Conservation (phyloP, 2,113 vertebrate genomes). For the Gallinago undulata region DNA sequence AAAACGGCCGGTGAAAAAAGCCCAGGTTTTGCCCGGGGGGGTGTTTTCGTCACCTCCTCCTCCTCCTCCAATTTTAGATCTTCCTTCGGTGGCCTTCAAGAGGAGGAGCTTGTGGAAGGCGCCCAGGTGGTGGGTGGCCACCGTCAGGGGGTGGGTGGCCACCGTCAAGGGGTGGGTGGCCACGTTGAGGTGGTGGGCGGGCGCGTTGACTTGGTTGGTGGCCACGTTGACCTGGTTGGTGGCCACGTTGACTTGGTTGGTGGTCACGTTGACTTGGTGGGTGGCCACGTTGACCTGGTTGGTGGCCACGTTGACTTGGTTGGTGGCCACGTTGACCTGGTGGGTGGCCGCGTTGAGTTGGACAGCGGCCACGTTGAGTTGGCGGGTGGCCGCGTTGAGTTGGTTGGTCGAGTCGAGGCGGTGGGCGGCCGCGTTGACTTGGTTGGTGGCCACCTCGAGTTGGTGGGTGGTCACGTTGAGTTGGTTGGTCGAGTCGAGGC, state of each 20-base stretch:
- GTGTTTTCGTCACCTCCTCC: slow-evolving; percentile 67
- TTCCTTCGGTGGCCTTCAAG: slow-evolving; percentile 71
- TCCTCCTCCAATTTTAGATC: neutral
- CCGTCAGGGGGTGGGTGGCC: slow-evolving; percentile 49
- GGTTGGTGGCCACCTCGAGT: too few species aligned
- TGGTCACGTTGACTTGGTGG: neutral
- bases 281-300: neutral
- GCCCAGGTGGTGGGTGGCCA: slow-evolving; percentile 45
- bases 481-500: too few species aligned
- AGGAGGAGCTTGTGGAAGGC: slow-evolving; percentile 73
- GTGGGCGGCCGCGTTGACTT: too few species aligned
- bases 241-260: neutral
- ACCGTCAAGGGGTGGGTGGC: neutral
- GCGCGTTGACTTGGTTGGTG: neutral
- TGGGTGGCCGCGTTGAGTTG: neutral
- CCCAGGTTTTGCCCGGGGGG: slow-evolving; percentile 74
- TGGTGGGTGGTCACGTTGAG: too few species aligned
- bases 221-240: too few species aligned
- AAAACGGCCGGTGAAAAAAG: slow-evolving; percentile 80
- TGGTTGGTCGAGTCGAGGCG: too few species aligned
- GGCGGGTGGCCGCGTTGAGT: too few species aligned
- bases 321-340: too few species aligned
- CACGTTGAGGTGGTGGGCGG: neutral
- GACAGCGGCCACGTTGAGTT: too few species aligned
- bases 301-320: neutral